Evolutionary conservation across 2,888 invertebrate species (phyloP), one percentile per base, ranked within the genome.

Genomic region (Poecilobothrus nobilitatus): DNA sequence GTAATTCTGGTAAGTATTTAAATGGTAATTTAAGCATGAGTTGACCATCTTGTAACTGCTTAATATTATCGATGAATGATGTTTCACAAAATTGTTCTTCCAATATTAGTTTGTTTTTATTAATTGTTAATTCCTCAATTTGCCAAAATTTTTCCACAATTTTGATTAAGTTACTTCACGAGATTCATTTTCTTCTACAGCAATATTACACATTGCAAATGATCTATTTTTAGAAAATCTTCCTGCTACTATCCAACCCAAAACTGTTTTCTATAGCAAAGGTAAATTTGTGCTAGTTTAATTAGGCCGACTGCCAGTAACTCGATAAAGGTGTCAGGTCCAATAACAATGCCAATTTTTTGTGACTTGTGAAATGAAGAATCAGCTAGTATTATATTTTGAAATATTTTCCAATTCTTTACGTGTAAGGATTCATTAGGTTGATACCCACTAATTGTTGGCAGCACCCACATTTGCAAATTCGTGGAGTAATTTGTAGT

Each of bases 181-280:
- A n/a, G n/a, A n/a, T n/a, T n/a, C n/a, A n/a, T n/a, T n/a, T n/a
- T n/a, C n/a, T n/a, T n/a, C n/a, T 63, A 22, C 20, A 4, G 20
- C 34, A 20, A 4, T 41, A 41, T 63, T 63, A 21, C 10, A 15
- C 37, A 37, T 62, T 10, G 9, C 20, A n/a, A 4, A 22, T 44
- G 34, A 34, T 7, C 34, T 34, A 8, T 34, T 8, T 5, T 8
- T 8, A 53, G 27, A 37, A 68, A 1, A 53, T 9, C 34, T 65
- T 62, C 68, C 68, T 15, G 34, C 53, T 10, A 68, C 41, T 27
- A 68, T 63, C 69, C 66, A 69, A 22, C 69, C 69, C n/a, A 69
- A 53, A 2, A 34, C 21, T 18, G 63, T 69, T 27, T 67, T 69
- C 63, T 67, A 67, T 3, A 69, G 67, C 10, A 64, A 63, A 22